A percentile compares a stretch with the other conserved stretches of the same genome.
These are phyloP conservation scores for Melinopterus prodromus DNA, from an alignment of 2,888 invertebrate species.

Conservation along the genomic window DNA sequence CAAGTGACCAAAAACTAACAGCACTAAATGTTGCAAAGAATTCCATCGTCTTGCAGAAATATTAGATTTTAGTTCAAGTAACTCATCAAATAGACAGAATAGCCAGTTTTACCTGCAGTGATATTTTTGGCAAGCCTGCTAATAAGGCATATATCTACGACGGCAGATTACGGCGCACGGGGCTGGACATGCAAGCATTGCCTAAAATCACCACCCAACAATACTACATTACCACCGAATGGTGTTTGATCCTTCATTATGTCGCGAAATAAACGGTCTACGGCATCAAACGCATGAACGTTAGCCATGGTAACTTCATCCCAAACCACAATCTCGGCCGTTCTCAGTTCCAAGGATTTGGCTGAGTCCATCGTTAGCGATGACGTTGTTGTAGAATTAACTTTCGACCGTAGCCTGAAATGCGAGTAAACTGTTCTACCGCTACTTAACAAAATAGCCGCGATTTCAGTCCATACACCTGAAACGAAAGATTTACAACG, in stretches of 20 bases:
- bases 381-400: constrained; percentile 29
- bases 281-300: constrained; percentile 31
- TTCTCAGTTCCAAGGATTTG: constrained; percentile 24
- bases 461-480: constrained; percentile 52
- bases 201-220: no score
- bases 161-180: constrained; percentile 24
- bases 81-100: no score
- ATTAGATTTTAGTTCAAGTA: no score
- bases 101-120: no score
- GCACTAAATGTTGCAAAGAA: no score
- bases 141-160: constrained; percentile 33
- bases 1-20: no score
- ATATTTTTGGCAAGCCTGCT: no score
- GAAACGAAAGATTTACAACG: constrained; percentile 40
- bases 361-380: constrained; percentile 27
- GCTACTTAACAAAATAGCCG: constrained; percentile 50
- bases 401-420: constrained; percentile 48
- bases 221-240: constrained; percentile 38
- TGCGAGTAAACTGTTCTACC: constrained; percentile 55
- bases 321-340: constrained; percentile 36
- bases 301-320: constrained; percentile 41
- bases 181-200: constrained; percentile 40
- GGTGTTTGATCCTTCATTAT: constrained; percentile 21
- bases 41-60: no score
- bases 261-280: constrained; percentile 37